Evolutionary conservation across 2,888 invertebrate species (phyloP), one percentile per base, ranked within the genome.

Genomic region (Bombylius discolor): DNA sequence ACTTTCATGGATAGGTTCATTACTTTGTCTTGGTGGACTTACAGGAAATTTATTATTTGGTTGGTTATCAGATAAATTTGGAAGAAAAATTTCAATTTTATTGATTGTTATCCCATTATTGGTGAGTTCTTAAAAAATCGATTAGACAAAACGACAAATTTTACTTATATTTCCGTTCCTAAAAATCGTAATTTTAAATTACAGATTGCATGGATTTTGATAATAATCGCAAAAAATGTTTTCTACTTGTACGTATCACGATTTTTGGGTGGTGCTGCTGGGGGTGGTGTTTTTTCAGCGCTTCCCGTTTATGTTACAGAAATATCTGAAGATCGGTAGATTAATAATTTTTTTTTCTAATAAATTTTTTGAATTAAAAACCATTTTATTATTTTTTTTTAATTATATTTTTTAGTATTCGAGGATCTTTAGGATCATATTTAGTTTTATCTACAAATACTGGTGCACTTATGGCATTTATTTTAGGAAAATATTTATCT

Each of bases 1-100:
- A 55, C 64, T 65, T 33, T 73, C 74, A 9, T 72, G 70, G 70
- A 68, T 74, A n/a, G 71, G 68, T 1, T 65, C 71, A 1, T 64
- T 66, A 4, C 59, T 74, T 0, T 70, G 72, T 31, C 49, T 71
- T 44, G 73, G 74, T 1, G 72, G 70, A 0, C 39, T 68, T 0
- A 9, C 68, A 7, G 73, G 74, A 12, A 70, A 67, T 8, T 50
- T 71, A 5, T 57, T 71, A 6, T 72, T 67, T 42, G 65, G 68
- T 0, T 72, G 72, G 71, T 53, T 66, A 49, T 64, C 72, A 0
- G 69, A 73, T 14, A 67, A 59, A 56, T 64, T 68, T 52, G 73
- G 73, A 5, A 59, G 71, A 9, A 70, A 68, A 55, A 57, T 56
- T 4, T 62, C 66, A 0, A 55, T 72, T 23, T 52, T 72, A 0